These are phyloP conservation scores for Loriculus beryllinus DNA, from an alignment of 2,797 vertebrate species.

Conservation along the genomic window DNA sequence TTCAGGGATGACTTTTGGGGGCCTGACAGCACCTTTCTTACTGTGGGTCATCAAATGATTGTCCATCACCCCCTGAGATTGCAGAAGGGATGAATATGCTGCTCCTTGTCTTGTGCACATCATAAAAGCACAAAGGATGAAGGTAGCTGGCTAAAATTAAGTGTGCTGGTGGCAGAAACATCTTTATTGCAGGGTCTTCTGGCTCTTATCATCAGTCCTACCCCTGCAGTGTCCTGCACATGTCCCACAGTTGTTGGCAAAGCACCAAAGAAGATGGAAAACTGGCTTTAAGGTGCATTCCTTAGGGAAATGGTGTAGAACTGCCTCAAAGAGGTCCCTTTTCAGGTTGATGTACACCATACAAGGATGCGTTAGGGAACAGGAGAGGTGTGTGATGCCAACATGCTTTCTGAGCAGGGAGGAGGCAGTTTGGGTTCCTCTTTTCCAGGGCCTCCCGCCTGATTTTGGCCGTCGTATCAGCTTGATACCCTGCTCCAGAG, in stretches of 20 bases:
- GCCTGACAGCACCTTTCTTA: neutral
- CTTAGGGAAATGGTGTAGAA: neutral
- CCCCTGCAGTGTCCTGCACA: neutral
- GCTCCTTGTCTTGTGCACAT: neutral
- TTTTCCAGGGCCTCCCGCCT: neutral
- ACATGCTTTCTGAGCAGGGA: accelerated
- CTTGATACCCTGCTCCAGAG: neutral
- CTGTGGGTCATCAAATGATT: neutral
- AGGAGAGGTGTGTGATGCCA: neutral
- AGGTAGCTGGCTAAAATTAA: neutral
- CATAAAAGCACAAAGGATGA: neutral
- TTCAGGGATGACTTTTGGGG: neutral
- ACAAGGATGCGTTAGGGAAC: accelerated
- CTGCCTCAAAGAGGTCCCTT: too few species aligned
- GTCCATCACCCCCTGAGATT: neutral
- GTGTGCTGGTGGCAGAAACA: neutral
- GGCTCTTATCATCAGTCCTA: neutral
- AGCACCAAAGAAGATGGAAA: neutral
- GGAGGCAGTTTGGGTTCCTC: neutral
- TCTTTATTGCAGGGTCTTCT: neutral
- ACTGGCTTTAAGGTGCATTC: neutral
- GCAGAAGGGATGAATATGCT: neutral
- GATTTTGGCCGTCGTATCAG: accelerated
- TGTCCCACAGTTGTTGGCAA: neutral
- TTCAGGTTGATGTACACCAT: neutral